phyloP scores from a whole-genome alignment of 2,113 vertebrate genomes.

The Leuciscus idus region DNA sequence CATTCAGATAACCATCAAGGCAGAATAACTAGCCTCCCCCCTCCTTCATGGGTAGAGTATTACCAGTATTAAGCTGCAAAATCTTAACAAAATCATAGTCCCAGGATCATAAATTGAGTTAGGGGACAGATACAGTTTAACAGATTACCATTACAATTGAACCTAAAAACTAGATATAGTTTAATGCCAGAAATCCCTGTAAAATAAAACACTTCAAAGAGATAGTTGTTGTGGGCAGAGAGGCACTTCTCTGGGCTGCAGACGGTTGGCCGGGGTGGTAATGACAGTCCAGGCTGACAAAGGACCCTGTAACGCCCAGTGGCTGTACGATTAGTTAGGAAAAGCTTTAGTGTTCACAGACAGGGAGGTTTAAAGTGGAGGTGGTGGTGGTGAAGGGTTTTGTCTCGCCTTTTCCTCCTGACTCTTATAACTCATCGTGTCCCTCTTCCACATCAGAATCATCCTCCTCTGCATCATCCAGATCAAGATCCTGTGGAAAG shows the following conservation, averaged over 20 bases:
- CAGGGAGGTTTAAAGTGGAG: conserved; percentile 65
- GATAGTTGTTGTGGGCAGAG: conserved; percentile 12
- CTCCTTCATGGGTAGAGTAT: conserved; percentile 4
- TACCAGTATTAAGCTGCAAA: conserved; percentile 2
- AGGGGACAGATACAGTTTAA: not conserved
- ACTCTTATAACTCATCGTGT: conserved; percentile 90
- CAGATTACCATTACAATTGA: not conserved
- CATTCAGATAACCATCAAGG: conserved; percentile 54
- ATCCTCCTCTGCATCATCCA: conserved; percentile 82
- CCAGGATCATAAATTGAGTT: not conserved
- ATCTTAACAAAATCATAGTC: not conserved
- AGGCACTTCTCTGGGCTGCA: conserved; percentile 45
- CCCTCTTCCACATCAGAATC: conserved; percentile 82
- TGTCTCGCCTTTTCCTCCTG: conserved; percentile 65
- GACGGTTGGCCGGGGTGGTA: not conserved
- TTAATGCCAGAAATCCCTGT: conserved; percentile 29
- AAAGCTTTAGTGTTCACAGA: conserved; percentile 73
- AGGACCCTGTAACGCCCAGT: conserved; percentile 43
- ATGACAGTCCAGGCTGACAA: conserved; percentile 43
- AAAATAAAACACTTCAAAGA: not conserved
- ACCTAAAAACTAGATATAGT: conserved; percentile 4
- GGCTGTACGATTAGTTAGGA: conserved; percentile 61
- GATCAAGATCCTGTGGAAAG: conserved; percentile 80
- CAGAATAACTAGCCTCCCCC: conserved; percentile 50
- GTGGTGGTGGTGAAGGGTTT: conserved; percentile 72